Base-by-base conservation (phyloP, 2,113 vertebrate genomes). In the Axis porcinus region DNA sequence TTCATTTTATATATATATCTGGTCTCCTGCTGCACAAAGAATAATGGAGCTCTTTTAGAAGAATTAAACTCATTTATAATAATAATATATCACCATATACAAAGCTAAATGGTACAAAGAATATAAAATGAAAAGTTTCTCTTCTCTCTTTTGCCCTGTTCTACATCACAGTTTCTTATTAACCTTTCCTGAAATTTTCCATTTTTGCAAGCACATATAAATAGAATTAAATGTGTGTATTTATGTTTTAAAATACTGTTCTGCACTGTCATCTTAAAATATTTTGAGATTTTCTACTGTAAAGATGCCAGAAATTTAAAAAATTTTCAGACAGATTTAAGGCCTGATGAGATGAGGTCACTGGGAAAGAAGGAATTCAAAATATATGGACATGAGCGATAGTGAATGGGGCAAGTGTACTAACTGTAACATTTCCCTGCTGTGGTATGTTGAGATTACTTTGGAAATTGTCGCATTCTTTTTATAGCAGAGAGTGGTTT, bases 1-100 rank as follows among this genome's bases (percentile, higher is more conserved):
- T 70, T 95, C 74, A 74, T 47, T 96, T 95, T 74, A 43, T 74
- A 76, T 27, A 43, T 94, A 62, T 78, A 58, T 94, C 25, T 95
- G 28, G 11, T 89, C 33, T 92, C 33, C 25, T 95, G 15, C 64
- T 91, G 43, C n/a, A 86, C 57, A 52, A 88, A 93, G 40, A 85
- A 74, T 40, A 81, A 19, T 64, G 45, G 23, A 30, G 36, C 4
- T 58, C 33, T 84, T 86, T 96, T 50, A 93, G 67, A 93, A 91
- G 94, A 78, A 96, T 76, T 76, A 74, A 86, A 54, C 36, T 89
- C 50, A 40, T 94, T 90, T 62, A 45, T 92, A 67, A 57, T 84
- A 91, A 85, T 57, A 78, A 13, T 70, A 47, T 88, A 82, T 89
- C 6, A 28, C 27, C 21, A n/a, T 58, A 45, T 93, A 67, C 64